phyloP scores from a whole-genome alignment of 2,888 invertebrate genomes.

The Apamea monoglypha region DNA sequence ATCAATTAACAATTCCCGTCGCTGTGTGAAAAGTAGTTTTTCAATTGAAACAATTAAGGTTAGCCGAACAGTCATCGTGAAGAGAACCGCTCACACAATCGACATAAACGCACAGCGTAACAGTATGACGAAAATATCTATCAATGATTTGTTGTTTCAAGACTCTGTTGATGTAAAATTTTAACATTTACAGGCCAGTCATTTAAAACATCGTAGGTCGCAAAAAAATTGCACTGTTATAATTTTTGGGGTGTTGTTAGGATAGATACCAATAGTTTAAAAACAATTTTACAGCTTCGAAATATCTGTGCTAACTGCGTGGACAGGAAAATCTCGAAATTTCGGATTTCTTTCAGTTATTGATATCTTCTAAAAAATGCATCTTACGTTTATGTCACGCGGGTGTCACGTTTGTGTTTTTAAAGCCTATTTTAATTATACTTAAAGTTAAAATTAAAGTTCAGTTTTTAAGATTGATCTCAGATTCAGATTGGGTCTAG shows the following conservation, averaged over 20 bases:
- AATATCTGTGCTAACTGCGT: not conserved
- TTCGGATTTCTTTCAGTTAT: not conserved
- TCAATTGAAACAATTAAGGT: slow-evolving; percentile 89
- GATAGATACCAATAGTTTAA: not conserved
- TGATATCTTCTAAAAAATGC: not conserved
- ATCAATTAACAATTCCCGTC: slow-evolving; percentile 82
- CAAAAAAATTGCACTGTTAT: no score
- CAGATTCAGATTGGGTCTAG: slow-evolving; percentile 15
- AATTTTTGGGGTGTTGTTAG: not conserved
- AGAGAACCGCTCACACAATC: slow-evolving; percentile 40
- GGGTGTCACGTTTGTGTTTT: no score
- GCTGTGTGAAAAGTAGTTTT: slow-evolving; percentile 82
- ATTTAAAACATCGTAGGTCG: not conserved
- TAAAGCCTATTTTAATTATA: not conserved
- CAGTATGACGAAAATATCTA: slow-evolving; percentile 6
- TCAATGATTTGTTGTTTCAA: not conserved
- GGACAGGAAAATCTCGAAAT: not conserved
- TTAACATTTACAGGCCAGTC: not conserved
- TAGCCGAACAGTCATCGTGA: slow-evolving; percentile 73
- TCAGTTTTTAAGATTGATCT: not conserved
- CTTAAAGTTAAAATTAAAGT: no score
- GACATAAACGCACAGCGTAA: not conserved
- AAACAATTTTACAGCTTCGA: not conserved
- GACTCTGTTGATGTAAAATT: not conserved
- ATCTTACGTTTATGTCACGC: not conserved